These are phyloP conservation scores for Lordiphosa clarofinis DNA, from an alignment of 1,140 invertebrate genomes.

Conservation along the genomic window DNA sequence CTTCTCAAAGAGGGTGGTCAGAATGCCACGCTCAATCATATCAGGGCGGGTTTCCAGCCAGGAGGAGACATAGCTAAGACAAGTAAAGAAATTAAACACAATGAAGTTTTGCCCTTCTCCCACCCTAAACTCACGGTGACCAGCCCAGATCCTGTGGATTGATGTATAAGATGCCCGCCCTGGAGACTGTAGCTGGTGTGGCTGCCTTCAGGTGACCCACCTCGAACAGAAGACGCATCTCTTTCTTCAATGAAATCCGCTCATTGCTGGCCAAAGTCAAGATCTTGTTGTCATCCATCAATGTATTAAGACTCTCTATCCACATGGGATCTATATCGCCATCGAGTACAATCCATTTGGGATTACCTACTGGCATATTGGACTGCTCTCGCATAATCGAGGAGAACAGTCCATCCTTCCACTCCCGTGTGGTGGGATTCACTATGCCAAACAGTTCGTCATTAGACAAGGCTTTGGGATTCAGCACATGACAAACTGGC, in stretches of 20 bases:
- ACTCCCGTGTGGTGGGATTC: slow-evolving; percentile 96
- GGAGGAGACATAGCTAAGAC: slow-evolving; percentile 87
- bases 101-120: slow-evolving; percentile 19
- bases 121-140: slow-evolving; percentile 96
- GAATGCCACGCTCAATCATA: slow-evolving; percentile 87
- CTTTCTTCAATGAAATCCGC: slow-evolving; percentile 92
- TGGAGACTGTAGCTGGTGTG: slow-evolving; percentile 96
- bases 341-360: slow-evolving; percentile 98
- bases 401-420: slow-evolving; percentile 97
- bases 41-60: slow-evolving; percentile 93
- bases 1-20: slow-evolving; percentile 95
- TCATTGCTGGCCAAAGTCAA: slow-evolving; percentile 96
- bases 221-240: slow-evolving; percentile 96
- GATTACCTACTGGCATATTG: slow-evolving; percentile 86
- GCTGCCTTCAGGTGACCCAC: slow-evolving; percentile 95
- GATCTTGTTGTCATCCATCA: slow-evolving; percentile 94
- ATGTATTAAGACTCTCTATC: slow-evolving; percentile 95
- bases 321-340: slow-evolving; percentile 99
- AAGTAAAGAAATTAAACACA: not conserved
- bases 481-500: slow-evolving; percentile 93
- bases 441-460: slow-evolving; percentile 98
- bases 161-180: slow-evolving; percentile 94
- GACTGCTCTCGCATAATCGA: slow-evolving; percentile 95
- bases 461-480: slow-evolving; percentile 97
- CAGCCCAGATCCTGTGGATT: slow-evolving; percentile 97